Evolutionary conservation across 2,888 invertebrate species (phyloP).

Genomic region (Catocala fraxini): DNA sequence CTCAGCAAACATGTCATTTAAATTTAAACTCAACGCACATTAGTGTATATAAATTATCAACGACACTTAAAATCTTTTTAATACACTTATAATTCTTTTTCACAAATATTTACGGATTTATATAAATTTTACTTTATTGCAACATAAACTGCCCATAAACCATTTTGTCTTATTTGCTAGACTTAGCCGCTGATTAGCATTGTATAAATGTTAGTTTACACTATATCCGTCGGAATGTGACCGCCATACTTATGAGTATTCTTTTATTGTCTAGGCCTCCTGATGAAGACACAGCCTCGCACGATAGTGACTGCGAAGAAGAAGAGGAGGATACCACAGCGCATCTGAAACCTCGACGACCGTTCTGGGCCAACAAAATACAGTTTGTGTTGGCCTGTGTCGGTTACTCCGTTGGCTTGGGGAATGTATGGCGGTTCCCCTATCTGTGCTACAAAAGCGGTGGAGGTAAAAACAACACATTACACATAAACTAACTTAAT

Average conservation of each 20-base stretch:
- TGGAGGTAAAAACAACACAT: conserved; percentile 89
- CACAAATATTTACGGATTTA: conserved; percentile 47
- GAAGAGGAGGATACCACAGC: conserved; percentile 91
- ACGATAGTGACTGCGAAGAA: conserved; percentile 91
- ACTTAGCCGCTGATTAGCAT: too few species aligned
- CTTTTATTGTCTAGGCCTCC: conserved; percentile 87
- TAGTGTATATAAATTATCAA: conserved; percentile 55
- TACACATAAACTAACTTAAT: not conserved
- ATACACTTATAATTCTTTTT: conserved; percentile 44
- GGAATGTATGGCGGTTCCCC: conserved; percentile 97
- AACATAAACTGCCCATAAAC: too few species aligned
- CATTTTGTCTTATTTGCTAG: too few species aligned
- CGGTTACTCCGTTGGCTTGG: conserved; percentile 95
- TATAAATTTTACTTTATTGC: not conserved
- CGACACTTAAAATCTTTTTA: conserved; percentile 56
- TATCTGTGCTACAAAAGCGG: conserved; percentile 97
- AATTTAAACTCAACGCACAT: conserved; percentile 56
- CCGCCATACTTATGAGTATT: not conserved
- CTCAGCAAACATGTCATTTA: conserved; percentile 68
- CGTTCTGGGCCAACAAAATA: conserved; percentile 95
- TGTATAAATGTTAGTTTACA: too few species aligned
- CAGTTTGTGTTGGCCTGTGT: conserved; percentile 96
- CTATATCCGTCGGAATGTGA: too few species aligned
- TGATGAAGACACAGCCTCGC: conserved; percentile 91
- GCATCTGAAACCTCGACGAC: conserved; percentile 92